Evolutionary conservation across 2,113 vertebrate genomes (phyloP).

Genomic region (Ophiodon elongatus): DNA sequence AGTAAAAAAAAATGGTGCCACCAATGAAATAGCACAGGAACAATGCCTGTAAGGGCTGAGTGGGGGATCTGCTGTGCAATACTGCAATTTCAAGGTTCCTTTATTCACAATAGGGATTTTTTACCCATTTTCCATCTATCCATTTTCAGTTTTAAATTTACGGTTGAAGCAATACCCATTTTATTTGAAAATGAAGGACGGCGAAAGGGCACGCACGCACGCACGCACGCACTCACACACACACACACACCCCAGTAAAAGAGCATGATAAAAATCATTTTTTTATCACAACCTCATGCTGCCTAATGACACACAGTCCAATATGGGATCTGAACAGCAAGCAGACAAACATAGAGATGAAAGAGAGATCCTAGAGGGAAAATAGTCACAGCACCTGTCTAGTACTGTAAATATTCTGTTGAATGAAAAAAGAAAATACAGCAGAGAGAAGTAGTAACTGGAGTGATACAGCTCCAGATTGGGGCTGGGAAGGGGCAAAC

Average conservation of each 20-base stretch:
- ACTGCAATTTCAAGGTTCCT: slow-evolving; percentile 50
- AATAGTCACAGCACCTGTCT: not conserved
- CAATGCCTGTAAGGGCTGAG: slow-evolving; percentile 16
- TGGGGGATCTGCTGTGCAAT: slow-evolving; percentile 13
- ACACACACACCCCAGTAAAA: not conserved
- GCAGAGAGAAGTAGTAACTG: not conserved
- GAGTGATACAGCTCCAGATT: not conserved
- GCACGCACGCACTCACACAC: not conserved
- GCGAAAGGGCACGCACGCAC: slow-evolving; percentile 12
- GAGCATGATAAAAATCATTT: slow-evolving; percentile 41
- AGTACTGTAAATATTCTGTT: slow-evolving; percentile 19
- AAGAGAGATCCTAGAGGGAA: slow-evolving; percentile 12
- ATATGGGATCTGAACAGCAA: slow-evolving; percentile 40
- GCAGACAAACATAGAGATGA: slow-evolving; percentile 24
- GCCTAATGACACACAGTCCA: slow-evolving; percentile 37
- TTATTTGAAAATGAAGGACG: slow-evolving; percentile 57
- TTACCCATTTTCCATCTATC: slow-evolving; percentile 14
- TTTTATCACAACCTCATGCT: slow-evolving; percentile 45
- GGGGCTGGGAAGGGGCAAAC: not conserved
- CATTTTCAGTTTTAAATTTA: slow-evolving; percentile 44
- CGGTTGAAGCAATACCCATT: slow-evolving; percentile 43
- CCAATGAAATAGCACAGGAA: slow-evolving; percentile 6
- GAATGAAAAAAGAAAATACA: slow-evolving; percentile 4
- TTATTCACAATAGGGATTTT: slow-evolving; percentile 34
- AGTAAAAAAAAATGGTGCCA: not conserved